Evolutionary conservation across 2,888 invertebrate genomes (phyloP), one percentile per base, ranked within the genome.

Genomic region (Drosophila subquinaria): DNA sequence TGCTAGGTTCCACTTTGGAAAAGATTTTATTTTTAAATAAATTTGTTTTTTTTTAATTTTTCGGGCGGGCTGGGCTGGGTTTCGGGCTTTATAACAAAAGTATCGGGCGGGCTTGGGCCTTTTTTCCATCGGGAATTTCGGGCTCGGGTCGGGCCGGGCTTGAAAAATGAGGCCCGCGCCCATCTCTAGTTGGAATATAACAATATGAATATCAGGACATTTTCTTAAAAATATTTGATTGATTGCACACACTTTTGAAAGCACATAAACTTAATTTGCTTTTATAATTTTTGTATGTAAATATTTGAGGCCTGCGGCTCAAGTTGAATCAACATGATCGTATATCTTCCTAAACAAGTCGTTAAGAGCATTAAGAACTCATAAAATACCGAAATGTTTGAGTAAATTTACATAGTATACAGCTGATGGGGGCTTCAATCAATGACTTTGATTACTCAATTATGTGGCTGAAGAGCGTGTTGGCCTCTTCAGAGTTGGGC

Each of bases 391-490:
- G 20, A 76, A 62, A 72, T 47, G 67, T 77, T 59, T 38, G 30
- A 47, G 59, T 67, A 67, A 56, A 75, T 78, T 78, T 77, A 62
- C 61, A 66, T 62, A 73, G 48, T 57, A 33, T 55, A 60, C 60
- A 48, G 68, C 73, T 59, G 60, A 65, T 61, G 71, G 62, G 48
- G 47, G 42, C 51, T 78, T 68, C 52, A 68, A 45, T 62, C 62
- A 57, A 42, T 63, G 55, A 59, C 56, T 52, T 63, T 76, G 69
- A 79, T 57, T 69, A 35, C 76, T 76, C 57, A 76, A 76, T 76
- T 79, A 79, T 40, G 40, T 9, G 15, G 47, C 13, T 38, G 36
- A 73, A 76, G 79, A 76, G 76, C 17, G 13, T 20, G 5, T 20
- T 17, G 15, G 36, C 33, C 36, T 52, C 60, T 59, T 65, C 38